Base-by-base conservation (phyloP, 2,113 vertebrate genomes). In the Upupa epops region DNA sequence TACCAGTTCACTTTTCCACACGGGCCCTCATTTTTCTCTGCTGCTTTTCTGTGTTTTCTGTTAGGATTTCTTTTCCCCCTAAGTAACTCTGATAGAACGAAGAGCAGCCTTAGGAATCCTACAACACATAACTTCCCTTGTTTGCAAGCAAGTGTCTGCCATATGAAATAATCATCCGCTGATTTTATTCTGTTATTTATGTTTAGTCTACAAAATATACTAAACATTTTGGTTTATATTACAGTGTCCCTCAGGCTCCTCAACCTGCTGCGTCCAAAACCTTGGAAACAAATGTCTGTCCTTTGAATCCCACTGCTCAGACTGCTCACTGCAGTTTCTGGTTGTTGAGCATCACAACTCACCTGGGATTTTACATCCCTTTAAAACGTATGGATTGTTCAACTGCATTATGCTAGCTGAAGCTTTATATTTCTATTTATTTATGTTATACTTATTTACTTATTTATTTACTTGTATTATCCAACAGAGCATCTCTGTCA, bases 41-140 rank as follows among this genome's bases (percentile, higher is more conserved):
- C 16, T 82, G 19, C 16, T 82, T 79, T 89, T 76, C 15, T 69
- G 49, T 5, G 7, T 78, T 85, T 92, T 79, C 40, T 89, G 14
- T 60, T 64, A 25, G 1, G 0, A 6, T 61, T 46, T 69, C 65
- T 58, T 11, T 5, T 2, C 11, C 3, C 2, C 40, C 51, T 24
- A 59, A 60, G 9, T 71, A 32, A 66, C 86, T 76, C 24, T 76
- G 34, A 73, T 49, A 18, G 17, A 58, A 69, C 56, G 55, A 51
- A 84, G 29, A 17, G 34, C 5, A 83, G 13, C 6, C 26, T 58
- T 73, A 45, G 25, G 25, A 73, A 68, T 59, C 63, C 32, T 8
- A 9, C 48, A 71, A 83, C 88, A 60, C 46, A 14, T n/a, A n/a
- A n/a, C n/a, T 12, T 81, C 66, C 25, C 3, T 12, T 70, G 60